Evolutionary conservation across 1,140 invertebrate genomes (phyloP).

Genomic region (Atta texana): DNA sequence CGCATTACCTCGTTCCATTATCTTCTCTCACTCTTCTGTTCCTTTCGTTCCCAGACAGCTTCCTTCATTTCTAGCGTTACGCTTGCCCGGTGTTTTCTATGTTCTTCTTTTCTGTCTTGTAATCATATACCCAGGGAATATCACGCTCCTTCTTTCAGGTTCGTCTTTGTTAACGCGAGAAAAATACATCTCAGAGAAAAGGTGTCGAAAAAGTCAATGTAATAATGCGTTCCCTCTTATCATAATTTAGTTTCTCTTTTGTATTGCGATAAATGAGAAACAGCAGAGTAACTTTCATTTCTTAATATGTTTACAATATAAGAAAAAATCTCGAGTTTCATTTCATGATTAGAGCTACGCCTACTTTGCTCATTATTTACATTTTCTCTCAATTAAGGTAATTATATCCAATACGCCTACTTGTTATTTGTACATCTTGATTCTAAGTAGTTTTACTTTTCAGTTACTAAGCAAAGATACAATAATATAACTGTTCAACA

Average conservation of each 20-base stretch:
- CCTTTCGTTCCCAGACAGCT: not conserved
- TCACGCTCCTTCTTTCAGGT: not conserved
- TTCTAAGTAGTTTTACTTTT: too few relatives aligned
- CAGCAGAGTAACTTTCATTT: not conserved
- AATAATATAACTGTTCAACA: too few relatives aligned
- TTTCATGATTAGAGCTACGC: not conserved
- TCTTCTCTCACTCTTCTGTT: not conserved
- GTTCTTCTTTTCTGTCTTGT: not conserved
- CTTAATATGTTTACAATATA: not conserved
- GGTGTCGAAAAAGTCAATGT: slow-evolving; percentile 11
- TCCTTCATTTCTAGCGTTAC: slow-evolving; percentile 9
- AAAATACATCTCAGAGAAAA: slow-evolving; percentile 5
- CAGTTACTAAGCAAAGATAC: too few relatives aligned
- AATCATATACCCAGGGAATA: slow-evolving; percentile 41
- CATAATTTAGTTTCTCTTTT: not conserved
- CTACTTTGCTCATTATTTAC: not conserved
- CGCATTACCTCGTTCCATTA: slow-evolving; percentile 3
- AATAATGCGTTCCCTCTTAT: slow-evolving; percentile 24
- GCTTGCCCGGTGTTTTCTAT: not conserved
- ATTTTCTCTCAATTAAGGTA: not conserved
- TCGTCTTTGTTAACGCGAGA: not conserved
- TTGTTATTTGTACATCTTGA: too few relatives aligned
- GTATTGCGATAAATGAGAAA: not conserved
- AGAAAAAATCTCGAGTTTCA: not conserved
- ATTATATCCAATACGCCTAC: not conserved